phyloP scores from a whole-genome alignment of 2,113 vertebrate species.

The Dasypus novemcinctus region DNA sequence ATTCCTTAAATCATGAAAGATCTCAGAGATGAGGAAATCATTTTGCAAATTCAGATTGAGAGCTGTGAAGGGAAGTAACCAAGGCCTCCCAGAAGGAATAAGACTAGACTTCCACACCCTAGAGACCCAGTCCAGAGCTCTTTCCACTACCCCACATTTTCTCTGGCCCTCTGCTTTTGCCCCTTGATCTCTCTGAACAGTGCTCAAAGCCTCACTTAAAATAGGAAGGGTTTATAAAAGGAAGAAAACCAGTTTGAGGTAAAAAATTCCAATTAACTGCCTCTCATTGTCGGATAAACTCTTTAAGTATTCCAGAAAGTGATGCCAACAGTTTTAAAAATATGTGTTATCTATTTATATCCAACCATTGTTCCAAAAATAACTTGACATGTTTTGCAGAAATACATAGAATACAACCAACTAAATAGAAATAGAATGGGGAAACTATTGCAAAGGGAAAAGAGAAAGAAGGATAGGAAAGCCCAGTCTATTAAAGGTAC shows the following conservation, averaged over 20 bases:
- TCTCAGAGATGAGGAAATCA: background rate
- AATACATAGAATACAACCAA: background rate
- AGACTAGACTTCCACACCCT: background rate
- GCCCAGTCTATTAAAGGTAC: background rate
- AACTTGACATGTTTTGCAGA: slow-evolving; percentile 27
- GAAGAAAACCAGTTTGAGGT: slow-evolving; percentile 1
- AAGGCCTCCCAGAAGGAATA: background rate
- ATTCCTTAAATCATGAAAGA: background rate
- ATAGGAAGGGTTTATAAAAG: background rate
- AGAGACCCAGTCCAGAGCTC: background rate
- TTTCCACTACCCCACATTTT: background rate
- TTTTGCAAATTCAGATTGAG: background rate
- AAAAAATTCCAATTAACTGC: background rate
- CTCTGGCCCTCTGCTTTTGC: background rate
- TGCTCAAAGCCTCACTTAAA: background rate
- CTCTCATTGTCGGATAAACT: slow-evolving; percentile 9
- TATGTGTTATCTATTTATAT: slow-evolving; percentile 45
- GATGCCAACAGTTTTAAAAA: background rate
- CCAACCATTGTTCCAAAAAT: slow-evolving; percentile 40
- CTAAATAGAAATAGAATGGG: slow-evolving; percentile 46
- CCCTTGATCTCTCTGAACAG: background rate
- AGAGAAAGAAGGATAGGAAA: background rate
- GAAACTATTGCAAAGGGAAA: background rate
- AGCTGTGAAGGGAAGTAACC: background rate
- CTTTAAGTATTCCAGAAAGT: background rate